Evolutionary conservation across 2,888 invertebrate genomes (phyloP), one percentile per base, ranked within the genome.

Genomic region (Priapulus caudatus): DNA sequence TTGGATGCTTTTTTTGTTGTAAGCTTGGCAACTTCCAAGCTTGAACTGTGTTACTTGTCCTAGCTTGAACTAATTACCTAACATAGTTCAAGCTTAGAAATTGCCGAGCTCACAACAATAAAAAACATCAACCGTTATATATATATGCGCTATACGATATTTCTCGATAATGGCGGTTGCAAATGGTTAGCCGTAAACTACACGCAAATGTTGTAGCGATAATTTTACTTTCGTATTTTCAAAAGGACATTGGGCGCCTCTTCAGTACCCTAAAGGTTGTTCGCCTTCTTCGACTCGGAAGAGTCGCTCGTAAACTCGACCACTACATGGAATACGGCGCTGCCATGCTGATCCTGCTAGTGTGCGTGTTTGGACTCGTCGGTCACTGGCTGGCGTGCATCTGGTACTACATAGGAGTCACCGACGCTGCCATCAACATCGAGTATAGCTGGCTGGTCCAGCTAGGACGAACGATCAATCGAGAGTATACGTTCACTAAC

Each of bases 371-470:
- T 79, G 93, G 97, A 85, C 81, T 98, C 72, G 95, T 99, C 67
- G 98, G 97, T 60, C 98, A 99, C 78, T 99, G 98, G 98, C 79
- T 97, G 65, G 97, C 97, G 60, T 98, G 98, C 78, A 90, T 97
- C 69, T 98, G 97, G 95, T 97, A 92, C 65, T 83, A 83, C 67
- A 92, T 93, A 72, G 97, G 97, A 22, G 67, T 70, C 58, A 65
- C 66, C 43, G 68, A 67, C 57, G 63, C 49, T 16, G n/a, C 5
- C 3, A 24, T 10, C 4, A 43, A 43, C 4, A 53, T 52, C 10
- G 52, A 51, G n/a, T 53, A 53, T 24, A 45, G 52, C 18, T 52
- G 52, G 52, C 24, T 52, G 15, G 20, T 51, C 19, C 49, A 43
- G 4, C 49, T 49, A 43, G 49, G 49, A n/a, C 45, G 49, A 10